These are phyloP conservation scores for Paracanthobrama guichenoti DNA, from an alignment of 2,113 vertebrate species.

Conservation along the genomic window DNA sequence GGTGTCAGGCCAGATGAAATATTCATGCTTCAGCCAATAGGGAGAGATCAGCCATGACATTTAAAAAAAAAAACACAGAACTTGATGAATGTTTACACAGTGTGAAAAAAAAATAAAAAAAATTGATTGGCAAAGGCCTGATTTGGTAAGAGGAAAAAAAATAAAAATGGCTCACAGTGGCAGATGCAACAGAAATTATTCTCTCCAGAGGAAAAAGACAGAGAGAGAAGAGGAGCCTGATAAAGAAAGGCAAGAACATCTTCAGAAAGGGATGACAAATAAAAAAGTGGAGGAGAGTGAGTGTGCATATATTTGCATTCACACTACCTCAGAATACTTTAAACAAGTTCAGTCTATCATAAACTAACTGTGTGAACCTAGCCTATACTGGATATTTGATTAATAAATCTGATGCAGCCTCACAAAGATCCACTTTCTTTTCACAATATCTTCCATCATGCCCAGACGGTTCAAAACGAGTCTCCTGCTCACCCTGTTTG, in stretches of 20 bases:
- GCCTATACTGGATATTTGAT: slow-evolving; percentile 6
- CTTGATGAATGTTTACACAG: slow-evolving; percentile 77
- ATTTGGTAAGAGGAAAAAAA: slow-evolving; percentile 38
- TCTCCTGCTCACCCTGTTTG: slow-evolving; percentile 52
- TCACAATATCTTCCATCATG: slow-evolving; percentile 54
- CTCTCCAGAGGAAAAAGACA: slow-evolving; percentile 51
- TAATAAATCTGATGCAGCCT: background rate
- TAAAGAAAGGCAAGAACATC: slow-evolving; percentile 42
- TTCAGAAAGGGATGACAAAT: background rate
- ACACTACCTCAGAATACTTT: background rate
- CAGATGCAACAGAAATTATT: slow-evolving; percentile 68
- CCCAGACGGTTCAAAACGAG: slow-evolving; percentile 66
- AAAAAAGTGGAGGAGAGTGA: background rate
- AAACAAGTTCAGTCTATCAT: no score
- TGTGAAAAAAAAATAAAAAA: slow-evolving; percentile 69
- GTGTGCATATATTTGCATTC: background rate
- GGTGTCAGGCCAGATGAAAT: slow-evolving; percentile 73
- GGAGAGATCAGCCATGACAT: slow-evolving; percentile 69
- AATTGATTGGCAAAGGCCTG: slow-evolving; percentile 66
- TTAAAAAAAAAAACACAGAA: slow-evolving; percentile 63
- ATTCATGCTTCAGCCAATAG: slow-evolving; percentile 72
- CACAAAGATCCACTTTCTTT: background rate
- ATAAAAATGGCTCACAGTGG: slow-evolving; percentile 44
- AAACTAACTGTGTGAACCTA: background rate
- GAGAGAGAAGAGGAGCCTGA: slow-evolving; percentile 35